Percentiles rank a stretch among this genome's conserved stretches.
phyloP scores from a whole-genome alignment of 2,113 vertebrate genomes.

The Rhabdomys dilectus region DNA sequence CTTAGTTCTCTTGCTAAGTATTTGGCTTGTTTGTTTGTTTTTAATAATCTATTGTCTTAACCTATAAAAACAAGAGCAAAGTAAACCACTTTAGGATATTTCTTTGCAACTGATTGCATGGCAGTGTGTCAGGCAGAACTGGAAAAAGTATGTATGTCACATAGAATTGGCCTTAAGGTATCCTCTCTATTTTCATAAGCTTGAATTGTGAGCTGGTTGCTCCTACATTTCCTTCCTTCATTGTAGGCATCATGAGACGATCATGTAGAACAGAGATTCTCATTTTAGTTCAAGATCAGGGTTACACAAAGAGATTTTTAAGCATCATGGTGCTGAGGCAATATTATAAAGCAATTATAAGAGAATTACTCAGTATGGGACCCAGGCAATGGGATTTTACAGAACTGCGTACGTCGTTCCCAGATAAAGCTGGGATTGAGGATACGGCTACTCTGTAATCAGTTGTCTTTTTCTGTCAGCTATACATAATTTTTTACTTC shows the following conservation, averaged over 20 bases:
- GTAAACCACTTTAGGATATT: not conserved
- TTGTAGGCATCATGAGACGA: not conserved
- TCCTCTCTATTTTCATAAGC: conserved; percentile 3
- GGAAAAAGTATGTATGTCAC: not conserved
- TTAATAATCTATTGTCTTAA: not conserved
- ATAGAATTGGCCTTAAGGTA: conserved; percentile 10
- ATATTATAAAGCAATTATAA: not conserved
- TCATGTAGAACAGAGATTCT: not conserved
- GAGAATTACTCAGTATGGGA: not conserved
- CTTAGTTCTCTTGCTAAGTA: not conserved
- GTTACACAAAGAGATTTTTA: not conserved
- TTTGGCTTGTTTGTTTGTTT: no score
- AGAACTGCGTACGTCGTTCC: not conserved
- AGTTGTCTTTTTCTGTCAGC: not conserved
- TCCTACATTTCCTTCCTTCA: conserved; percentile 3
- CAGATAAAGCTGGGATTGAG: not conserved
- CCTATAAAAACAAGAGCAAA: not conserved
- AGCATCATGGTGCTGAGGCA: not conserved
- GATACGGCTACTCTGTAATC: not conserved
- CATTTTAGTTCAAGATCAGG: not conserved
- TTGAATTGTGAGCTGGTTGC: not conserved
- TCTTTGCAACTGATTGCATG: not conserved
- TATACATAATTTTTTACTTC: not conserved
- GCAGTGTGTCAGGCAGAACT: not conserved
- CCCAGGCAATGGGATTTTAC: not conserved